Evolutionary conservation across 2,888 invertebrate genomes (phyloP), one percentile per base, ranked within the genome.

Genomic region (Thymelicus acteon): DNA sequence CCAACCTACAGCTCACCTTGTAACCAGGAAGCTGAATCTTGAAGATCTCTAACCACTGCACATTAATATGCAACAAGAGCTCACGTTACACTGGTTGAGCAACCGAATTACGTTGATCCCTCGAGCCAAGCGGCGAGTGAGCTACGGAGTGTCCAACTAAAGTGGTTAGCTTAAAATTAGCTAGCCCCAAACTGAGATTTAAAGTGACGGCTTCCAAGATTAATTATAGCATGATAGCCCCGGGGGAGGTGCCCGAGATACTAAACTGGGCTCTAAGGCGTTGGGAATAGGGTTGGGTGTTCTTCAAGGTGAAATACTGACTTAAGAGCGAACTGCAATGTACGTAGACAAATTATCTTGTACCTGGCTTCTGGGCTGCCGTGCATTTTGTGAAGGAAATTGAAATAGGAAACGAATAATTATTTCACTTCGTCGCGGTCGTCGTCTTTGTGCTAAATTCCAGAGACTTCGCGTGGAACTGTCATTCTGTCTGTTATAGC

Each of bases 201-300:
- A 70, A 70, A 64, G 70, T 64, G 70, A 70, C 60, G 60, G 64
- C 52, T 70, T 58, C 70, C 70, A 70, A 70, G 70, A 70, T 70
- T 64, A 70, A 70, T 70, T 70, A 70, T 44, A 65, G 44, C 48
- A 37, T 63, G 63, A 63, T 64, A 65, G 64, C 70, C 70, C 58
- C 49, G 13, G 6, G 70, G 64, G 70, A 60, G 48, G 31, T 52
- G 12, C 15, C n/a, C 37, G 64, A 24, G 8, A n/a, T 8, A 24
- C 48, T 2, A 70, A 52, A 70, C 24, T 70, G 52, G 13, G 49
- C 70, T 65, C 44, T 64, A 64, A 39, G 2, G 8, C 4, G 24
- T 13, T 31, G 60, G 49, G 19, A 31, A 44, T 68, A 68, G 8
- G 15, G 54, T 13, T 37, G 24, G 13, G 6, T 52, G 39, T 54